These are phyloP conservation scores for Sander vitreus DNA, from an alignment of 2,113 vertebrate genomes.

Conservation along the genomic window DNA sequence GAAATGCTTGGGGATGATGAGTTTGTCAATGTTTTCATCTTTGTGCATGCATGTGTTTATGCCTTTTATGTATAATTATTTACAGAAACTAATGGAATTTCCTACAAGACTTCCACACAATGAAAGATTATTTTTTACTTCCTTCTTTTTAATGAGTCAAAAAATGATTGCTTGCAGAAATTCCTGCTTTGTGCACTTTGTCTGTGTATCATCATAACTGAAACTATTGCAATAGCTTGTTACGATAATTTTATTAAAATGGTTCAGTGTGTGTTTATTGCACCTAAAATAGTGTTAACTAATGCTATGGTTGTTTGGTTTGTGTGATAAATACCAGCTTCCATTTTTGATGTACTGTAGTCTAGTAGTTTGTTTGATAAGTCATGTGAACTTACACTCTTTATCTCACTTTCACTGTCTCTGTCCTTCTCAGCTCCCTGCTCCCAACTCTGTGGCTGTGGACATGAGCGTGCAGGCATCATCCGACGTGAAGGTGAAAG, in stretches of 20 bases:
- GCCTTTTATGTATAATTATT: not conserved
- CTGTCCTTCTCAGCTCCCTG: conserved; percentile 67
- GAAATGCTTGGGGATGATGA: conserved; percentile 27
- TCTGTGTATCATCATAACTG: not conserved
- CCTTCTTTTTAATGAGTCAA: conserved; percentile 37
- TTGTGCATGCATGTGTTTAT: not conserved
- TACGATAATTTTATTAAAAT: not conserved
- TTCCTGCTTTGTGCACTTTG: conserved; percentile 11
- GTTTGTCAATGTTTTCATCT: conserved; percentile 14
- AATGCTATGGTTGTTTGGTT: conserved; percentile 20
- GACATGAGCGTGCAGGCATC: conserved; percentile 94
- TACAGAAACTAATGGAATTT: conserved; percentile 10
- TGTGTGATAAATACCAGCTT: conserved; percentile 37
- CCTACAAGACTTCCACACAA: not conserved
- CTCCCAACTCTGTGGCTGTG: conserved; percentile 85
- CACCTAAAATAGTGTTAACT: not conserved
- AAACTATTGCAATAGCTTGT: conserved; percentile 13
- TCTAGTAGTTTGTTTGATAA: not conserved
- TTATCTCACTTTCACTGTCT: conserved; percentile 1
- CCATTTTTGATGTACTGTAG: conserved; percentile 15
- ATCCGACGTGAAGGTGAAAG: conserved; percentile 92
- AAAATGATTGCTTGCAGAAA: conserved; percentile 10
- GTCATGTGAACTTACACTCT: not conserved
- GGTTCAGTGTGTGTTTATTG: conserved; percentile 16
- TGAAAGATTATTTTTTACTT: conserved; percentile 34